Percentiles rank a stretch among this genome's conserved stretches.
phyloP scores from a whole-genome alignment of 2,888 invertebrate genomes.

The Stegophylla sp. region DNA sequence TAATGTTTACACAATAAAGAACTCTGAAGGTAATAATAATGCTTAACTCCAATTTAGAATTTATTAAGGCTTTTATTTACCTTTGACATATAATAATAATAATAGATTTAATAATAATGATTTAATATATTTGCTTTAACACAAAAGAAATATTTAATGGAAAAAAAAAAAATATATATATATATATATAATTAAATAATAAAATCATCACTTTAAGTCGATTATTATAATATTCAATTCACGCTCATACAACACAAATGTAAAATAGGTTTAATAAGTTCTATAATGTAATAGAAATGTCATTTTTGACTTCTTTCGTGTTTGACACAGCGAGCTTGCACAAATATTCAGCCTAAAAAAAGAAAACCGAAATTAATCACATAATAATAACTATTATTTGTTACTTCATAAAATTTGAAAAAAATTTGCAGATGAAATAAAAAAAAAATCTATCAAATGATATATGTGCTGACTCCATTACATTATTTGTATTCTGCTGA shows the following conservation, averaged over 20 bases:
- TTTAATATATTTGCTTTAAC: neutral
- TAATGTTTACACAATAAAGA: too few species aligned
- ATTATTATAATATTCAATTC: slow-evolving; percentile 20
- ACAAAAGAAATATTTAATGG: slow-evolving; percentile 11
- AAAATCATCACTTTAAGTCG: slow-evolving; percentile 20
- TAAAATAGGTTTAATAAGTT: slow-evolving; percentile 8
- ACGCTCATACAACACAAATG: neutral
- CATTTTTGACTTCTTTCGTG: slow-evolving; percentile 13
- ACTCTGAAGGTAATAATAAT: too few species aligned
- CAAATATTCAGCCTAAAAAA: slow-evolving; percentile 40
- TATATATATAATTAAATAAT: too few species aligned
- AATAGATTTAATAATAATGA: slow-evolving; percentile 3
- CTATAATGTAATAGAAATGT: slow-evolving; percentile 4
- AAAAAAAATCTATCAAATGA: too few species aligned
- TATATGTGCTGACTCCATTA: too few species aligned
- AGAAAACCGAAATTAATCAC: slow-evolving; percentile 1
- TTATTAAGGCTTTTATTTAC: too few species aligned
- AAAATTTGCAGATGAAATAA: too few species aligned
- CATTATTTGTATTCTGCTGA: too few species aligned
- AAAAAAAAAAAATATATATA: too few species aligned
- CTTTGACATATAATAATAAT: too few species aligned
- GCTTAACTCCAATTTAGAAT: too few species aligned
- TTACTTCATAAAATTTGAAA: too few species aligned
- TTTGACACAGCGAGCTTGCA: slow-evolving; percentile 15
- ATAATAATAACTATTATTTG: neutral